These are phyloP conservation scores for Sinonovacula constricta DNA, from an alignment of 1,140 invertebrate species.

Conservation along the genomic window DNA sequence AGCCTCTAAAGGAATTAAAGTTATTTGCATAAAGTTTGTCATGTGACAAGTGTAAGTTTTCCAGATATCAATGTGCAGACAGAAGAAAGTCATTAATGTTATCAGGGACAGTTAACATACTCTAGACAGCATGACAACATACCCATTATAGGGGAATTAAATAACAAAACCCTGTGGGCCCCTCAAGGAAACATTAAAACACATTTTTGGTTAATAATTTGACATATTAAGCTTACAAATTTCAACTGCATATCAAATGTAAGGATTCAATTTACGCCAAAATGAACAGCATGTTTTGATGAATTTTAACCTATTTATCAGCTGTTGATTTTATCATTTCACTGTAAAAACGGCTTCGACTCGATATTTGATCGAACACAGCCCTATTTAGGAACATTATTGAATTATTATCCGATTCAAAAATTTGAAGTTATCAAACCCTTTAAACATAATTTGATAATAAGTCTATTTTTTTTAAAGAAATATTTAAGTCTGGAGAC, in stretches of 20 bases:
- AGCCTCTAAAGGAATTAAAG: constrained; percentile 27
- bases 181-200: constrained; percentile 25
- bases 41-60: too few species aligned
- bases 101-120: constrained; percentile 24
- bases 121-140: neutral
- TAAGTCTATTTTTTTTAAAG: constrained; percentile 21
- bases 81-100: constrained; percentile 24
- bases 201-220: constrained; percentile 29
- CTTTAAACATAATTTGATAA: constrained; percentile 10
- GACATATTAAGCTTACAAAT: constrained; percentile 23
- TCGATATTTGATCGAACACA: constrained; percentile 30
- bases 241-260: constrained; percentile 24
- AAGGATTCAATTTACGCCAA: constrained; percentile 16
- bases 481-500: constrained; percentile 5
- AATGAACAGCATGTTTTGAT: constrained; percentile 26
- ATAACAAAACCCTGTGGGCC: constrained; percentile 26
- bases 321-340: constrained; percentile 9
- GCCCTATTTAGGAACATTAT: constrained; percentile 17
- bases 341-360: constrained; percentile 14
- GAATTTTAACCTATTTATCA: constrained; percentile 13
- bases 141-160: constrained; percentile 26
- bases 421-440: constrained; percentile 19
- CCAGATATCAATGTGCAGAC: constrained; percentile 7
- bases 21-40: constrained; percentile 20
- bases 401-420: constrained; percentile 29